A percentile compares a stretch with the other conserved stretches of the same genome.
Conservation (phyloP, 2,888 invertebrate species). For the Dasypogon diadema region DNA sequence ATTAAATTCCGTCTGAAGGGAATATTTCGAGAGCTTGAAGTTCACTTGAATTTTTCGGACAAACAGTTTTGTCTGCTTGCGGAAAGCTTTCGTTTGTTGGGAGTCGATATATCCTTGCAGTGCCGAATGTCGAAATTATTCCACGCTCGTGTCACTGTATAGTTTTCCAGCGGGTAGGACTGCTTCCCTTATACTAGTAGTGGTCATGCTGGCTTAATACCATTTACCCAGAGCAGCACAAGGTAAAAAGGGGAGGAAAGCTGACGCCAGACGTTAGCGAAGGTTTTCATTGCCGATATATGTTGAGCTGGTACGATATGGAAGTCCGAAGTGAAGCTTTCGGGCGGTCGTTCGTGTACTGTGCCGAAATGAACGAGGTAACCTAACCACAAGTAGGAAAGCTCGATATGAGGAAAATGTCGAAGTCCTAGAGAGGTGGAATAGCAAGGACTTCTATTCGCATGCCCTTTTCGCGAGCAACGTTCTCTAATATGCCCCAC, state of each 20-base stretch:
- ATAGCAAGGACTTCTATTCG: conserved; percentile 35
- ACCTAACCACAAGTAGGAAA: conserved; percentile 41
- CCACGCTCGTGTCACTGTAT: conserved; percentile 10
- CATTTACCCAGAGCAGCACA: too few relatives aligned
- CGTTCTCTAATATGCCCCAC: conserved; percentile 47
- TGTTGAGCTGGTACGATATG: not conserved
- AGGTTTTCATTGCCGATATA: not conserved
- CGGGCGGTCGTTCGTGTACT: conserved; percentile 5
- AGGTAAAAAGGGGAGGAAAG: not conserved
- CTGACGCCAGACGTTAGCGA: conserved; percentile 1
- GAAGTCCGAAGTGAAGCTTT: not conserved
- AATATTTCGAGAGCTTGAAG: conserved; percentile 1
- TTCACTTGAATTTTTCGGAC: conserved; percentile 2
- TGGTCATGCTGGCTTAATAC: too few relatives aligned
- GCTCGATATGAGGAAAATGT: conserved; percentile 33
- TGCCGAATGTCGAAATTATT: not conserved
- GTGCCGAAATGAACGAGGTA: conserved; percentile 38
- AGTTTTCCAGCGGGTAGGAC: conserved; percentile 16
- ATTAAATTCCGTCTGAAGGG: not conserved
- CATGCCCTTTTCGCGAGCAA: conserved; percentile 46
- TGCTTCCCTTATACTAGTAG: not conserved
- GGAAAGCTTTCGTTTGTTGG: conserved; percentile 5
- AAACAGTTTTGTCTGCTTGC: not conserved
- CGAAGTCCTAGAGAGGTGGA: conserved; percentile 6
- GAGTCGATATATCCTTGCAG: conserved; percentile 20